Evolutionary conservation across 2,797 vertebrate species (phyloP), one percentile per base, ranked within the genome.

Genomic region (Enteromius trimaculatus): DNA sequence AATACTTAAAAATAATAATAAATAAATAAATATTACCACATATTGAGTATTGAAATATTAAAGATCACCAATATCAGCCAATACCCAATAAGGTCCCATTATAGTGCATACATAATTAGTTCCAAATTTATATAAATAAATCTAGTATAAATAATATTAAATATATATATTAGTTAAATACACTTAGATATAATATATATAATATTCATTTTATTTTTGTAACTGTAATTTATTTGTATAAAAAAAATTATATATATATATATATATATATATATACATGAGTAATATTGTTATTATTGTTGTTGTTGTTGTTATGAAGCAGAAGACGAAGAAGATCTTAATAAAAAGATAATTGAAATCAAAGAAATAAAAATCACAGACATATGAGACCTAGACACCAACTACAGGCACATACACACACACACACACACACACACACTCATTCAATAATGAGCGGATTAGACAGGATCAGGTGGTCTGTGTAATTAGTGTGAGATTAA

Each of bases 401-500:
- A 37, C 3, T 66, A 37, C 64, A 65, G 4, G 29, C 16, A 7
- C 60, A 31, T 31, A 13, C 64, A 39, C 69, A 49, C n/a, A 49
- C 69, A 47, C 21, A 47, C n/a, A 19, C 14, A 4, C 44, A 49
- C 69, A 47, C 21, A 47, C n/a, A 19, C 14, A 4, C 44, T 4
- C 13, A 4, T 17, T 19, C 39, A 69, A 19, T 26, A 60, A 75
- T 65, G 23, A 53, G 51, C 16, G 51, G 75, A 71, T 65, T 26
- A 79, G 17, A 19, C 49, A 80, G 58, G 58, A 62, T 72, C 39
- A 79, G 53, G 80, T 65, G 77, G 83, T 82, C 64, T 82, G 3
- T 87, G 64, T 77, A 77, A 81, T 87, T 85, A 82, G 62, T 39
- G 81, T 87, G 69, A 69, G 51, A 69, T 80, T 80, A 70, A 80